Evolutionary conservation across 2,888 invertebrate genomes (phyloP), one percentile per base, ranked within the genome.

Genomic region (Hoplodrina ambigua): DNA sequence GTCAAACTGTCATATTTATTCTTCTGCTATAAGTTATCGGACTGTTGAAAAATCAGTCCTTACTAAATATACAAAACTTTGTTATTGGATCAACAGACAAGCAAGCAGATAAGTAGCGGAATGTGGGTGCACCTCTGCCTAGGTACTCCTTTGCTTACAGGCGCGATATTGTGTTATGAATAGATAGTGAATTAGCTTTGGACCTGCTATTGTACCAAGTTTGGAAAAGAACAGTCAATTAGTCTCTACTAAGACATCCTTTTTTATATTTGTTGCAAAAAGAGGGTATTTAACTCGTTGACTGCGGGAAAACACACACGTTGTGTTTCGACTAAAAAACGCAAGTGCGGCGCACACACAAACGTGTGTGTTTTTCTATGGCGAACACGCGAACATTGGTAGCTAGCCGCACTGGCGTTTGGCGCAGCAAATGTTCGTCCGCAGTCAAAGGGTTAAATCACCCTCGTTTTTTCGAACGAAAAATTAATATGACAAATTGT

Each of bases 281-380:
- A 55, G 46, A 69, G 54, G 49, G 55, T 71, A 10, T 41, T 41
- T 41, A n/a, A n/a, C n/a, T n/a, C n/a, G n/a, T n/a, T n/a, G n/a
- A n/a, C n/a, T n/a, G n/a, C n/a, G n/a, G n/a, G n/a, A n/a, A n/a
- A n/a, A n/a, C n/a, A n/a, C n/a, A n/a, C n/a, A n/a, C n/a, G n/a
- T n/a, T n/a, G n/a, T n/a, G n/a, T n/a, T n/a, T n/a, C n/a, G n/a
- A n/a, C n/a, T n/a, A n/a, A n/a, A n/a, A n/a, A n/a, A n/a, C n/a
- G n/a, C n/a, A n/a, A n/a, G n/a, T n/a, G n/a, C n/a, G n/a, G n/a
- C n/a, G n/a, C n/a, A n/a, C n/a, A n/a, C n/a, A n/a, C n/a, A n/a
- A n/a, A n/a, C n/a, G n/a, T n/a, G n/a, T n/a, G n/a, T n/a, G n/a
- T n/a, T n/a, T n/a, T n/a, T n/a, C n/a, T n/a, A n/a, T n/a, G n/a